phyloP scores from a whole-genome alignment of 2,888 invertebrate genomes.

The Anthophora plumipes region DNA sequence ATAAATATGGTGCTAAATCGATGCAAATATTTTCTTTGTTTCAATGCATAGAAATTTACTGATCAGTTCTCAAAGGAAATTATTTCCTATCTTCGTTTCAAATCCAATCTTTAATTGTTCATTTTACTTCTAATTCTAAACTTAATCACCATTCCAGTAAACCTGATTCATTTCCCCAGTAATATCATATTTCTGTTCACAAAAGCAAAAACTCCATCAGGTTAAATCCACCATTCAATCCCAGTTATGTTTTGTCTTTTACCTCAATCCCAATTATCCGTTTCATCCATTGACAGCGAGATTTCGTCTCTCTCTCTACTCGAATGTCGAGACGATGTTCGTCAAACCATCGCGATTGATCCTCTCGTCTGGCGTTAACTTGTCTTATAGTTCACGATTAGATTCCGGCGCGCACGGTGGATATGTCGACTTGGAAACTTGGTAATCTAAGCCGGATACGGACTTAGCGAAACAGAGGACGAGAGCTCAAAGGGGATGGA shows the following conservation, averaged over 20 bases:
- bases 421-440: slow-evolving; percentile 58
- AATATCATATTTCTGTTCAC: not conserved
- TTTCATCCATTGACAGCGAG: slow-evolving; percentile 9
- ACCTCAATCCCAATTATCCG: slow-evolving; percentile 9
- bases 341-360: slow-evolving; percentile 46
- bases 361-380: slow-evolving; percentile 40
- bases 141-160: not conserved
- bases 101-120: not conserved
- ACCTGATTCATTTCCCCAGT: no score
- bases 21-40: no score
- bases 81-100: not conserved
- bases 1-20: no score
- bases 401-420: slow-evolving; percentile 22
- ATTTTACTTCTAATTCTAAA: not conserved
- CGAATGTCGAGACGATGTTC: slow-evolving; percentile 27
- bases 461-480: slow-evolving; percentile 47
- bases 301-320: slow-evolving; percentile 18
- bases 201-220: not conserved
- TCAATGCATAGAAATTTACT: no score
- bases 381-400: slow-evolving; percentile 53
- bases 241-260: not conserved
- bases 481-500: slow-evolving; percentile 42
- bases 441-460: slow-evolving; percentile 56
- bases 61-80: no score
- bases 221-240: no score